Base-by-base conservation (phyloP, 2,888 invertebrate species). In the Torymus tubicola region DNA sequence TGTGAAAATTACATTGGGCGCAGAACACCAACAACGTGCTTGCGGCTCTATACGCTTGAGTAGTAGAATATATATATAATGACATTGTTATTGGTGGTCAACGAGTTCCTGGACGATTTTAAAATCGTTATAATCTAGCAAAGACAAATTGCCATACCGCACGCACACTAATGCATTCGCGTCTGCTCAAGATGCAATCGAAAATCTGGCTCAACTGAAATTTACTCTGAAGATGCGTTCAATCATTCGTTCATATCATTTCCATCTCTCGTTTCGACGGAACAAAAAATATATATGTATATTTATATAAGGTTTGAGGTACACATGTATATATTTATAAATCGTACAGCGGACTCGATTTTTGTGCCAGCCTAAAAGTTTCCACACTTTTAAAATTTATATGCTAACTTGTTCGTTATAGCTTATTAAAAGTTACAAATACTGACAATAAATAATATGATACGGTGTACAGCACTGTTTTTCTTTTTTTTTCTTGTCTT, bases 1-100 rank as follows among this genome's bases (percentile, higher is more conserved):
- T 83, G 83, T 86, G 85, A 86, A 86, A 87, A 86, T 88, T 85
- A 87, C 85, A 85, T 84, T 85, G 86, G 85, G 83, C 85, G 86
- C 86, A 86, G 87, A 85, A 87, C 64, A 74, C 69, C 50, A 24
- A 74, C 52, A 74, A 70, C 58, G 71, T 76, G 55, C 57, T 65
- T 75, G 61, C 57, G 24, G 53, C 31, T 71, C 50, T 50, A 68
- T 72, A 58, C 70, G 67, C 63, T 80, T 68, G 50, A 63, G 55
- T 76, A 80, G 65, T 80, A 80, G 76, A 67, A 80, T 76, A 80
- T 80, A 42, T 31, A 31, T 31, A 31, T 31, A 75, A 76, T 71
- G 76, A 80, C 71, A 72, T 72, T 72, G 67, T 80, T 76, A 76
- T 52, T 72, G 68, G 67, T 76, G 72, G 68, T 76, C 72, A 58